Base-by-base conservation (phyloP, 2,888 invertebrate genomes). In the Oscheius sp. region DNA sequence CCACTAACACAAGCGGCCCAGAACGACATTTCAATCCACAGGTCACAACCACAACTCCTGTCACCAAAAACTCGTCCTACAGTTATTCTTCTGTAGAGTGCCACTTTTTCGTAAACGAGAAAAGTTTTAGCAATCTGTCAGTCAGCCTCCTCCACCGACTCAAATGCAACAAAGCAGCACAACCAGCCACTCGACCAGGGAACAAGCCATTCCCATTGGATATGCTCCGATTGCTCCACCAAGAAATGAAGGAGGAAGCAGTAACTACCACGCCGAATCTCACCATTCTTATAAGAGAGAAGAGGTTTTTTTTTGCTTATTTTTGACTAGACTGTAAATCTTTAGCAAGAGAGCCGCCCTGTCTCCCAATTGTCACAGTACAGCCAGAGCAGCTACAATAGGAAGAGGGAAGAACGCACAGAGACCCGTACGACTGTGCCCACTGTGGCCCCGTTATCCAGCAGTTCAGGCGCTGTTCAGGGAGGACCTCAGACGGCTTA, bases 341-440 rank as follows among this genome's bases (percentile, higher is more conserved):
- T 64, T 58, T 46, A 78, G 77, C 77, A 81, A 49, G 76, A 78
- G 35, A 77, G 77, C 49, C 77, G 83, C 43, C 81, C 81, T 9
- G 80, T 79, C 13, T 79, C 80, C 12, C 83, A 83, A 61, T 63
- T 78, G 29, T 77, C 75, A 12, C 79, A 83, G 25, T 81, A 78
- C 71, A 76, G 77, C 18, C 78, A 80, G 66, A 73, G 72, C 27
- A 69, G 76, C 25, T 80, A 82, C 72, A 78, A 80, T 53, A 53
- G 76, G 63, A 78, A 82, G 55, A 79, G 79, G 59, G 78, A 81
- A 56, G 79, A 83, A 76, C 77, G 80, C 68, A 83, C 81, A 5
- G 81, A 81, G 66, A 82, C 80, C 2, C 78, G 77, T 2, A 73
- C 76, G 43, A 76, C 78, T 27, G 75, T 75, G 2, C 63, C 53